Evolutionary conservation across 2,888 invertebrate species (phyloP).

Genomic region (Plagiodera versicolora): DNA sequence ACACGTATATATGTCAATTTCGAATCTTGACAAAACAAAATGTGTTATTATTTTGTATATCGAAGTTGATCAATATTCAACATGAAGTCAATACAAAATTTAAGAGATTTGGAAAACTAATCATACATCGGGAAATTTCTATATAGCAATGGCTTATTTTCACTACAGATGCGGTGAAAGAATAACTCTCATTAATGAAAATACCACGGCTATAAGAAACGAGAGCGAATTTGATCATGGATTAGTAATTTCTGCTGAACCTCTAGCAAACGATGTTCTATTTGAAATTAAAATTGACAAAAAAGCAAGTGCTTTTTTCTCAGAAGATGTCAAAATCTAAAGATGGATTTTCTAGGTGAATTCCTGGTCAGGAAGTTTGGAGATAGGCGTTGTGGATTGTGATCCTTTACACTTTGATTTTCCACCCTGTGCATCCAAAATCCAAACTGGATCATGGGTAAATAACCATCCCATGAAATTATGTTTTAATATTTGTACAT

Average conservation of each 20-base stretch:
- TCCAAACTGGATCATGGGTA: constrained; percentile 83
- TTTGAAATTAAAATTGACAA: constrained; percentile 88
- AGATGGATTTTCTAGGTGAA: constrained; percentile 65
- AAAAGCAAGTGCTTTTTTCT: constrained; percentile 66
- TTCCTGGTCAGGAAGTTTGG: constrained; percentile 77
- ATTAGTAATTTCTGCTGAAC: constrained; percentile 80
- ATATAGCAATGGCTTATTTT: constrained; percentile 62
- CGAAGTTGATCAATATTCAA: too few species aligned
- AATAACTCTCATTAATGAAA: constrained; percentile 80
- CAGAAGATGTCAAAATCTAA: background rate
- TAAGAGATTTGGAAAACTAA: too few species aligned
- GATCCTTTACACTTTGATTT: constrained; percentile 70
- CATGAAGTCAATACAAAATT: too few species aligned
- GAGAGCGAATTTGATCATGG: constrained; percentile 86
- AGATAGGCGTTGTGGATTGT: constrained; percentile 73
- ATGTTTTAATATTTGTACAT: background rate
- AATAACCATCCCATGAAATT: constrained; percentile 17
- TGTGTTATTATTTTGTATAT: too few species aligned
- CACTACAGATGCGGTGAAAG: constrained; percentile 83
- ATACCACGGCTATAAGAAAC: constrained; percentile 78
- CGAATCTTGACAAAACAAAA: too few species aligned
- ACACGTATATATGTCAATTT: too few species aligned
- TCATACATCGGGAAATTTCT: too few species aligned
- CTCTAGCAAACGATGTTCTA: constrained; percentile 76
- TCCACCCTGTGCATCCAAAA: constrained; percentile 77